phyloP scores from a whole-genome alignment of 2,113 vertebrate species.

The Martes martes region DNA sequence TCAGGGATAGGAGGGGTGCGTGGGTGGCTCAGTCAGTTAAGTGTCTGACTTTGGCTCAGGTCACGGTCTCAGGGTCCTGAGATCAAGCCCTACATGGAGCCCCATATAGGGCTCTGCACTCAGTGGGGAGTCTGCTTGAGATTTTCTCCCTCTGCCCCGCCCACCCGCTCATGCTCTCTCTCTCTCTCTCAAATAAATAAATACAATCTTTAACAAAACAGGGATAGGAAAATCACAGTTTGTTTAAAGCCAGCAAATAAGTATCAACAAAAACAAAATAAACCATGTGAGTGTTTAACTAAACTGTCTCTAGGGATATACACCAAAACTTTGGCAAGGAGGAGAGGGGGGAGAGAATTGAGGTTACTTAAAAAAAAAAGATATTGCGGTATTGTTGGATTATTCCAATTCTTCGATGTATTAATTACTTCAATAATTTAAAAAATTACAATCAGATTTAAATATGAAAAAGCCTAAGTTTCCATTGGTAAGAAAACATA shows the following conservation, averaged over 20 bases:
- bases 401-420: neutral
- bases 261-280: neutral
- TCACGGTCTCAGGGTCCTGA: neutral
- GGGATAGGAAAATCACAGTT: neutral
- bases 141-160: neutral
- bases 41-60: neutral
- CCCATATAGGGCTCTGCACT: neutral
- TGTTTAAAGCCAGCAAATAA: constrained; percentile 15
- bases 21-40: neutral
- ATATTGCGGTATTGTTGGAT: constrained; percentile 19
- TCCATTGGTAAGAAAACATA: neutral
- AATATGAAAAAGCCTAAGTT: neutral
- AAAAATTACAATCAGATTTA: constrained; percentile 15
- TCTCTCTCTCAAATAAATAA: neutral
- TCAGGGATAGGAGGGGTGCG: neutral
- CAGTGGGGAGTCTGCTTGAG: neutral
- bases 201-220: neutral
- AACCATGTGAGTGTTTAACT: neutral
- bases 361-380: neutral
- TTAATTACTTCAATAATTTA: neutral
- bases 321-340: neutral
- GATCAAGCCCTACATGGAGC: neutral
- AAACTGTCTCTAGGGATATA: neutral
- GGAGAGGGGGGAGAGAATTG: neutral
- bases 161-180: neutral